Base-by-base conservation (phyloP, 2,888 invertebrate species). In the Drosophila robusta region DNA sequence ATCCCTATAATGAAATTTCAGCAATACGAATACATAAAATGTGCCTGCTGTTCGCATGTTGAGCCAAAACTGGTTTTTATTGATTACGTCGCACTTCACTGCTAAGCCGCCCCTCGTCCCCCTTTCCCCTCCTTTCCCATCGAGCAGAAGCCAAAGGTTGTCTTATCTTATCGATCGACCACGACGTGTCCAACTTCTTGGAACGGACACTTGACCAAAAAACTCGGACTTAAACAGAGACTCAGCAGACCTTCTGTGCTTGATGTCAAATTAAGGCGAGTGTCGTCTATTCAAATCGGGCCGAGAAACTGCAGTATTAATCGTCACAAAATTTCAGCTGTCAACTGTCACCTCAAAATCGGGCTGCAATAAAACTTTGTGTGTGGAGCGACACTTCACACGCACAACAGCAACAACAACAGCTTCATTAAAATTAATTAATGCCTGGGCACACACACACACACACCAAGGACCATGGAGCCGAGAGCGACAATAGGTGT, bases 391-490 rank as follows among this genome's bases (percentile, higher is more conserved):
- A 78, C 78, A 82, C 76, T 82, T 80, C 73, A 80, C 84, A 88
- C 87, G 77, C 77, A 80, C 65, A 65, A 46, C 54, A 36, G 32
- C 61, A 73, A 76, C 78, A 81, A 68, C 80, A 88, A 84, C 89
- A 78, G 76, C 78, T 90, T 87, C 89, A 90, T 90, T 90, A 87
- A 87, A 89, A 85, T 78, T 90, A 90, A 89, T 90, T 90, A 89
- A 90, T 89, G 87, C 89, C 70, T 75, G 70, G 72, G 69, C 90
- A 89, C 90, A 90, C 70, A 70, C 75, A 24, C 51, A 56, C n/a
- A 50, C 34, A 61, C 70, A 38, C 41, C 47, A 63, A 85, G 71
- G 70, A 86, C 50, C 61, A 57, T 58, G 45, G 47, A 45, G 44
- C 58, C 34, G 5, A 26, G 45, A 44, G 46, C 49, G 12, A 38